Conservation (phyloP, 2,113 vertebrate species). For the Antigone vipio region DNA sequence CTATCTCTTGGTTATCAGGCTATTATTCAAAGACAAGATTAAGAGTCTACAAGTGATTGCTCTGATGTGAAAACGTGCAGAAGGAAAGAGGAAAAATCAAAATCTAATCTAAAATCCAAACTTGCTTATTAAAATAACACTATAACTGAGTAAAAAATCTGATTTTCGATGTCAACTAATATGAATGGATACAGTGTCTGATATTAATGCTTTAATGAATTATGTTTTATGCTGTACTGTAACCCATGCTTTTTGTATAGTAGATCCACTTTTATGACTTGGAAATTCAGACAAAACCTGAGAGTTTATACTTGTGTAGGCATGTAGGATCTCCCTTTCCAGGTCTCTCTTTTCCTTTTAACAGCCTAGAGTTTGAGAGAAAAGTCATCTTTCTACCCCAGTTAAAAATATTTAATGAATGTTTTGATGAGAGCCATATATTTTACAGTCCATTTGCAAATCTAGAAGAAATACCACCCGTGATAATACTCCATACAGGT, state of each 20-base stretch:
- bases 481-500: neutral
- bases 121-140: neutral
- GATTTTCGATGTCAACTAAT: neutral
- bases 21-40: constrained; percentile 28
- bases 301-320: neutral
- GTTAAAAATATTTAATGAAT: neutral
- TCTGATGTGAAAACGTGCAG: neutral
- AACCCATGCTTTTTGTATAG: neutral
- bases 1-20: neutral
- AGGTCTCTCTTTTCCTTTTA: neutral
- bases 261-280: neutral
- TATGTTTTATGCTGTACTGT: neutral
- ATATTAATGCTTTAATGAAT: neutral
- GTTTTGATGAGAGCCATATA: neutral
- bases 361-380: neutral
- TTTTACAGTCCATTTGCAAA: neutral
- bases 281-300: neutral
- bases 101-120: neutral
- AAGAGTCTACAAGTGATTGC: neutral
- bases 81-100: neutral
- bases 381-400: neutral
- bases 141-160: neutral
- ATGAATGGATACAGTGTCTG: neutral
- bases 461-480: neutral
- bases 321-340: neutral